phyloP scores from a whole-genome alignment of 2,797 vertebrate species.

The Brachymystax lenok region DNA sequence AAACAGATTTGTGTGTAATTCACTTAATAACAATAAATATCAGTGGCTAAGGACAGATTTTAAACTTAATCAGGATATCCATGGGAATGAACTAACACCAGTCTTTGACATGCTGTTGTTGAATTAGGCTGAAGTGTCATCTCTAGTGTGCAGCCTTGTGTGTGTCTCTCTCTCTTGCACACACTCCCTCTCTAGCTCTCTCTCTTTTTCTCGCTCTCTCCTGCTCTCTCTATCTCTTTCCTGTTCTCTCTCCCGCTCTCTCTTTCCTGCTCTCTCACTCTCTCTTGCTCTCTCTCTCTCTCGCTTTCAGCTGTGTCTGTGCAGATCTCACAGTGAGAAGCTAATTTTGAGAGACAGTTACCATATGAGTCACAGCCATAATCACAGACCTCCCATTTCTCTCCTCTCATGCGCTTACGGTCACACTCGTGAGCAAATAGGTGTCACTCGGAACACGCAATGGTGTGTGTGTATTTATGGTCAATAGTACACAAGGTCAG shows the following conservation, averaged over 20 bases:
- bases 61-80: constrained; percentile 53
- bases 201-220: not conserved
- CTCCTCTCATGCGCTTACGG: constrained; percentile 29
- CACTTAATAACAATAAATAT: constrained; percentile 45
- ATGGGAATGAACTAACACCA: constrained; percentile 18
- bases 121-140: constrained; percentile 39
- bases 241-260: constrained; percentile 9
- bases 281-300: constrained; percentile 15
- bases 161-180: not conserved
- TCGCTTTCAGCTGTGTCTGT: constrained; percentile 12
- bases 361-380: constrained; percentile 72
- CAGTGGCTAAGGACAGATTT: constrained; percentile 46
- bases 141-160: constrained; percentile 4
- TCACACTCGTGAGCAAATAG: constrained; percentile 29
- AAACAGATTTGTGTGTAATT: constrained; percentile 19
- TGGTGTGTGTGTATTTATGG: not conserved
- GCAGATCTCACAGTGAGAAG: constrained; percentile 62
- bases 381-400: constrained; percentile 60
- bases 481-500: not conserved
- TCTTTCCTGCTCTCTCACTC: constrained; percentile 23
- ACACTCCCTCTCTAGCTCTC: not conserved
- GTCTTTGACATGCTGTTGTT: constrained; percentile 28
- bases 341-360: constrained; percentile 72
- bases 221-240: constrained; percentile 17
- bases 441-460: not conserved